Evolutionary conservation across 2,113 vertebrate species (phyloP).

Genomic region (Sakesphorus luctuosus): DNA sequence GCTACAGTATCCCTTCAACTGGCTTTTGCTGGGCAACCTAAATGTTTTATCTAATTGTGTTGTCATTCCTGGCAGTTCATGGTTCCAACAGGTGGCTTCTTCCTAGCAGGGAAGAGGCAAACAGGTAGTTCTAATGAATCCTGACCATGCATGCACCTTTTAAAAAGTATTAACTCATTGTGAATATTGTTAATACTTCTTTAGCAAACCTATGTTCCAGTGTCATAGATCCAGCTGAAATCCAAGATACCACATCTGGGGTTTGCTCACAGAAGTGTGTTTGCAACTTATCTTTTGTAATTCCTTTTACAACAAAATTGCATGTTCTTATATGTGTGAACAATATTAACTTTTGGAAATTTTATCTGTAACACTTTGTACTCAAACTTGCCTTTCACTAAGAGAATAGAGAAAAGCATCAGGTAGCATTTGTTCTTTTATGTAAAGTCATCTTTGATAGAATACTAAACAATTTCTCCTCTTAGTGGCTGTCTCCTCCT

Average conservation of each 20-base stretch:
- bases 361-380: neutral
- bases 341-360: neutral
- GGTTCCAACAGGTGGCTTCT: neutral
- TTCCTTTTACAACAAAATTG: neutral
- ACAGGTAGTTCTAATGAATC: neutral
- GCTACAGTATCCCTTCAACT: neutral
- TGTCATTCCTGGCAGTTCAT: neutral
- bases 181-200: neutral
- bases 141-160: rapidly evolving
- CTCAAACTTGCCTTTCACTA: neutral
- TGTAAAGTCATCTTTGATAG: neutral
- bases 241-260: neutral
- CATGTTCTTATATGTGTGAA: neutral
- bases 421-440: neutral
- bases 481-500: neutral
- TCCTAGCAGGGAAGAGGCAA: neutral
- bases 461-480: neutral
- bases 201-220: neutral
- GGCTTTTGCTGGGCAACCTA: neutral
- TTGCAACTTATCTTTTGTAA: neutral
- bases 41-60: neutral
- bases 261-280: neutral
- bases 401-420: neutral
- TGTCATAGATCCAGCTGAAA: neutral
- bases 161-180: neutral